These are phyloP conservation scores for Saccostrea cuccullata DNA, from an alignment of 1,140 invertebrate species.

Conservation along the genomic window DNA sequence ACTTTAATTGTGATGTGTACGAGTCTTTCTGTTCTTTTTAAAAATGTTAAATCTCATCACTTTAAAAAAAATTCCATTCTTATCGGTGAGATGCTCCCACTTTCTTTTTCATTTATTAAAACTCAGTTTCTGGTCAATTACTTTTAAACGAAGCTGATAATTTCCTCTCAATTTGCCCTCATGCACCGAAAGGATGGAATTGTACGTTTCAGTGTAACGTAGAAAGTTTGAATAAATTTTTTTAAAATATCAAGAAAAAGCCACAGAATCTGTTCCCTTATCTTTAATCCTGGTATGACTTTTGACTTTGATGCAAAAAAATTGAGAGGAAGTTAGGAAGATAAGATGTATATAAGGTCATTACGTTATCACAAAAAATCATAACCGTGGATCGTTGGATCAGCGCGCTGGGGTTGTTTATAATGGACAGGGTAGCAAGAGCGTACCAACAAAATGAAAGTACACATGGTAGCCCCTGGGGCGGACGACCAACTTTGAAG, in stretches of 20 bases:
- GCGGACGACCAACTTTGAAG: slow-evolving; percentile 9
- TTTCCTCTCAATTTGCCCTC: background rate
- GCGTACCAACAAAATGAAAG: slow-evolving; percentile 27
- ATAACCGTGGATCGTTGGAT: slow-evolving; percentile 16
- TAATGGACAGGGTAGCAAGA: background rate
- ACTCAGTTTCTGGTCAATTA: slow-evolving; percentile 33
- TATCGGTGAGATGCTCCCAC: background rate
- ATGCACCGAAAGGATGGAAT: background rate
- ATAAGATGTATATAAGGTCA: slow-evolving; percentile 30
- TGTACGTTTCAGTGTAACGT: background rate
- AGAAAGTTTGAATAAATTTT: slow-evolving; percentile 24
- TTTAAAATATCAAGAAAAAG: slow-evolving; percentile 41
- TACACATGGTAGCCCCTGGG: slow-evolving; percentile 20
- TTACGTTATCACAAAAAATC: slow-evolving; percentile 35
- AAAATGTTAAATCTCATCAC: background rate
- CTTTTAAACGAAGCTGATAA: slow-evolving; percentile 24
- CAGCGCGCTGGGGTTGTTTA: slow-evolving; percentile 24
- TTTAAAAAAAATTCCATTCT: background rate
- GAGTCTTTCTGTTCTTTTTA: no score
- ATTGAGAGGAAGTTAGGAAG: slow-evolving; percentile 12
- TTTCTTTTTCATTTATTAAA: slow-evolving; percentile 32
- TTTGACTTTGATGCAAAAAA: slow-evolving; percentile 45
- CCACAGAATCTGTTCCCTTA: background rate
- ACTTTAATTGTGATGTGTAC: background rate
- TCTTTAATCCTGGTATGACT: slow-evolving; percentile 39